Percentiles rank a stretch among this genome's conserved stretches.
phyloP scores from a whole-genome alignment of 1,140 invertebrate species.

The Drosophila yakuba region DNA sequence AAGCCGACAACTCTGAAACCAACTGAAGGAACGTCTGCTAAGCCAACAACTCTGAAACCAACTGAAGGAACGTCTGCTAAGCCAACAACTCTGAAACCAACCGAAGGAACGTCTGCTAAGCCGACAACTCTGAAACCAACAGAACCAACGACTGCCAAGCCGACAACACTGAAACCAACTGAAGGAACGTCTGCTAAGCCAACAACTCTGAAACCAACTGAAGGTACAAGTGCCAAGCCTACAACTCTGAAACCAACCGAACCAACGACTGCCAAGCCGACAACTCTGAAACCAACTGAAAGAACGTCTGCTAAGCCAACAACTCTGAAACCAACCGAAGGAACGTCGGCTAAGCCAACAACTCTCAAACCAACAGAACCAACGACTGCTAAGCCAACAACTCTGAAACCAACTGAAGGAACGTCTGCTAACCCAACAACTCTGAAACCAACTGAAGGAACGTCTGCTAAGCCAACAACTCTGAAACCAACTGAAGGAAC shows the following conservation, averaged over 20 bases:
- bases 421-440: not conserved
- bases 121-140: slow-evolving; percentile 5
- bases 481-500: too few relatives aligned
- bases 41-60: slow-evolving; percentile 7
- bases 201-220: slow-evolving; percentile 4
- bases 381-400: not conserved
- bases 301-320: not conserved
- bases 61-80: not conserved
- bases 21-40: not conserved
- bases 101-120: not conserved
- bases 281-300: not conserved
- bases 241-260: slow-evolving; percentile 6
- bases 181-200: too few relatives aligned
- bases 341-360: not conserved
- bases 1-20: slow-evolving; percentile 19
- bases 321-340: slow-evolving; percentile 1
- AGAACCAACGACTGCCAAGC: not conserved
- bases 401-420: not conserved
- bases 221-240: not conserved
- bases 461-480: not conserved
- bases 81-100: slow-evolving; percentile 12
- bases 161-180: slow-evolving; percentile 10
- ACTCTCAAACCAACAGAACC: not conserved
- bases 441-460: slow-evolving; percentile 4
- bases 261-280: not conserved